Evolutionary conservation across 2,888 invertebrate species (phyloP), one percentile per base, ranked within the genome.

Genomic region (Lysandra bellargus): DNA sequence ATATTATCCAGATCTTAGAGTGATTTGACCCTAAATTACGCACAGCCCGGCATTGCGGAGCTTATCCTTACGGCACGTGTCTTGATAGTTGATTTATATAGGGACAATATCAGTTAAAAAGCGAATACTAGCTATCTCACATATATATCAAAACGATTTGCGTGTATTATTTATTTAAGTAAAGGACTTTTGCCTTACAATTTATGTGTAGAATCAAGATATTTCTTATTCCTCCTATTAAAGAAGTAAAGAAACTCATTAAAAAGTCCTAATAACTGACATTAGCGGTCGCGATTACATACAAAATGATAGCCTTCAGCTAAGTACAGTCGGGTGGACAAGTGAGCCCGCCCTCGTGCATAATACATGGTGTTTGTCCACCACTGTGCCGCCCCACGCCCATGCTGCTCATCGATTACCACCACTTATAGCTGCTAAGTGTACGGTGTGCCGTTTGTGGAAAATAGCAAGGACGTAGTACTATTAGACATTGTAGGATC

Each of bases 331-430:
- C 69, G 33, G 33, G 33, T 33, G 12, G 33, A 69, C 69, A 17
- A 37, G 69, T 9, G 69, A 23, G 12, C 3, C 83, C 85, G 80
- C 85, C 84, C 84, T 81, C 80, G 57, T 85, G 80, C 78, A 83
- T 86, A 83, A 88, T 88, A 85, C 84, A 87, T 82, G 79, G 80
- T 88, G 86, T 88, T 88, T 88, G 84, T 85, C 81, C 81, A 81
- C 81, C 84, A 81, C 83, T n/a, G 30, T 12, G 33, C 61, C 12
- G 12, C 81, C 83, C 82, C 83, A 80, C 81, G 80, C 81, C 84
- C 53, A 0, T 5, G 57, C 14, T 57, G 76, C 81, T 82, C 85
- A 88, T 88, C 86, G 88, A 84, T 87, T 85, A 73, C 61, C n/a
- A 73, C 82, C 74, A 74, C 74, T 74, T 74, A 74, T 1, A 12